phyloP scores from a whole-genome alignment of 2,113 vertebrate genomes.

The Rhinoderma darwinii region DNA sequence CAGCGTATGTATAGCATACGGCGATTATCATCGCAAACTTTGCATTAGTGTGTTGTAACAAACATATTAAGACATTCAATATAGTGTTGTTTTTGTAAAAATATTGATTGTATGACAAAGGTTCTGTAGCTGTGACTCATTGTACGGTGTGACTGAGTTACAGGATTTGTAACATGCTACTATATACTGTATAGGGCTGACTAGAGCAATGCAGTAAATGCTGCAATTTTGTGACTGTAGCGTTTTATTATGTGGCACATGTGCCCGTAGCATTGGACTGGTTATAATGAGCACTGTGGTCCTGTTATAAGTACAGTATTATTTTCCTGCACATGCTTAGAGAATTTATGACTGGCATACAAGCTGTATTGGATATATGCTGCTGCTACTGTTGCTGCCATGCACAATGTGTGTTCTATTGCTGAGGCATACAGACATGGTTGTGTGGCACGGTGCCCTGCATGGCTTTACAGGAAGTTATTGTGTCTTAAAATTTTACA shows the following conservation, averaged over 20 bases:
- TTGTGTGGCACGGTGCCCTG: constrained; percentile 11
- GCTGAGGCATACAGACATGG: no score
- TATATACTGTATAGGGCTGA: background rate
- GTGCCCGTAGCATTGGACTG: background rate
- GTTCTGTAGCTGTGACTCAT: constrained; percentile 16
- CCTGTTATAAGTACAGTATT: background rate
- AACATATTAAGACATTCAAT: background rate
- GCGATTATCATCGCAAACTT: background rate
- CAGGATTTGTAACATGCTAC: background rate
- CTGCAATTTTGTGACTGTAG: constrained; percentile 1
- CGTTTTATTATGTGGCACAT: background rate
- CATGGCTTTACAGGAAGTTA: constrained; percentile 39
- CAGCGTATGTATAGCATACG: background rate
- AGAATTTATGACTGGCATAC: background rate
- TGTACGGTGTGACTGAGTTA: constrained; percentile 5
- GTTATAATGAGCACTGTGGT: background rate
- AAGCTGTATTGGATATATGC: background rate
- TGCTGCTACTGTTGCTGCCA: background rate
- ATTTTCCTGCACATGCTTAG: background rate
- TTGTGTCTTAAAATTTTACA: constrained; percentile 41
- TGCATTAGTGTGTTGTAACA: background rate
- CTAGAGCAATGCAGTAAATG: constrained; percentile 27
- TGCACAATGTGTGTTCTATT: background rate
- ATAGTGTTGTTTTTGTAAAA: background rate
- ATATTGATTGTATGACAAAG: background rate